Evolutionary conservation across 2,797 vertebrate species (phyloP), one percentile per base, ranked within the genome.

Genomic region (Carapus acus): DNA sequence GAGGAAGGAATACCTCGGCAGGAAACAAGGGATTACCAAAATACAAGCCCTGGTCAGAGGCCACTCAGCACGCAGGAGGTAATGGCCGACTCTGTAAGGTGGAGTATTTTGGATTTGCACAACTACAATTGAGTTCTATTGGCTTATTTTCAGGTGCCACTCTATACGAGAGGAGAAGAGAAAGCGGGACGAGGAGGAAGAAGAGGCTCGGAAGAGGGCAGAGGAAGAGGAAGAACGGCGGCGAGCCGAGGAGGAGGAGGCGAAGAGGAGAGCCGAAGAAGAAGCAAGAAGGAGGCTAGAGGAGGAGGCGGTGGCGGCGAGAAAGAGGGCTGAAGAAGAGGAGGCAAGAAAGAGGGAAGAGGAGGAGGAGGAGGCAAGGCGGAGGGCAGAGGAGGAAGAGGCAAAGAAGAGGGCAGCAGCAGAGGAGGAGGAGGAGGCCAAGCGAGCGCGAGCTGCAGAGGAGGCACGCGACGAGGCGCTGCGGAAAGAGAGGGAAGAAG

Each of bases 1-100:
- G 47, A 82, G 85, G 19, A 66, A 18, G 1, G 68, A 72, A 29
- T 92, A 85, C 72, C 67, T 14, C 15, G 81, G 72, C 15, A 82
- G 69, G 60, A 80, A 62, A 52, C 69, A 42, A 3, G 84, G 81
- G 1, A 69, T 90, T 40, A 88, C 87, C 45, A 89, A 87, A 47
- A 79, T 98, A 48, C 96, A 99, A 77, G 92, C 94, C 7, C 43
- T 92, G 52, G 86, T 85, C 78, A 89, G 92, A 65, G 94, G 96
- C 4, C 77, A 89, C 54, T 92, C 93, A 0, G 91, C 94, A 61
- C 88, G 94, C 5, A 87, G 80, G 66, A 91, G 94, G 96, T 96
- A 82, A 67, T 15, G 23, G n/a, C 36, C 16, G 15, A 36, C 6
- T 20, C 18, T 40, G 8, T 12, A 12, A 17, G 1, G 14, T 2